Percentiles rank a stretch among this genome's conserved stretches.
Evolutionary conservation across 2,797 vertebrate species (phyloP).

Genomic region (Acrocephalus scirpaceus): DNA sequence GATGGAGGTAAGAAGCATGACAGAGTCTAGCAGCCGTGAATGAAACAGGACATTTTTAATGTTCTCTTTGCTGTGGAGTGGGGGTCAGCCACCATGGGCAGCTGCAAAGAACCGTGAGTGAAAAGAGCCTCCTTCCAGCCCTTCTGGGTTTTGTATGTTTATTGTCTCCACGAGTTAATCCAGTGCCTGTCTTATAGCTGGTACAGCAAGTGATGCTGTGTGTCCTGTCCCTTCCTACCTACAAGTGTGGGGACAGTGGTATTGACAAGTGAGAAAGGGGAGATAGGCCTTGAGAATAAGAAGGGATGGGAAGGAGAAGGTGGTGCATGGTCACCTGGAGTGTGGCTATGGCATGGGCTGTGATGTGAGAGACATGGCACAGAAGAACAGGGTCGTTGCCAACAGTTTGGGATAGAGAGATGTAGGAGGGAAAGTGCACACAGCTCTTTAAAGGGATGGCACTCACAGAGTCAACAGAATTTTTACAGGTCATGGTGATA

Average conservation of each 20-base stretch:
- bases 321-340: neutral
- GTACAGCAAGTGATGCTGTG: neutral
- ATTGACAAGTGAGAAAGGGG: neutral
- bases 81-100: neutral
- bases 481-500: neutral
- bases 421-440: rapidly evolving
- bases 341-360: neutral
- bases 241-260: neutral
- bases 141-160: neutral
- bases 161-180: rapidly evolving
- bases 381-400: neutral
- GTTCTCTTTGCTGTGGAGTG: neutral
- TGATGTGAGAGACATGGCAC: rapidly evolving
- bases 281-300: neutral
- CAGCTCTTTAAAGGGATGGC: neutral
- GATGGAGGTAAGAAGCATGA: neutral
- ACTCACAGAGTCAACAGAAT: neutral
- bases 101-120: neutral
- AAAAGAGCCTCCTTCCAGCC: neutral
- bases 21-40: neutral
- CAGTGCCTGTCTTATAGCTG: neutral
- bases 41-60: neutral
- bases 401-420: neutral
- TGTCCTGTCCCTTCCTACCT: neutral
- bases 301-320: neutral